Evolutionary conservation across 1,140 invertebrate species (phyloP).

Genomic region (Sitophilus oryzae): DNA sequence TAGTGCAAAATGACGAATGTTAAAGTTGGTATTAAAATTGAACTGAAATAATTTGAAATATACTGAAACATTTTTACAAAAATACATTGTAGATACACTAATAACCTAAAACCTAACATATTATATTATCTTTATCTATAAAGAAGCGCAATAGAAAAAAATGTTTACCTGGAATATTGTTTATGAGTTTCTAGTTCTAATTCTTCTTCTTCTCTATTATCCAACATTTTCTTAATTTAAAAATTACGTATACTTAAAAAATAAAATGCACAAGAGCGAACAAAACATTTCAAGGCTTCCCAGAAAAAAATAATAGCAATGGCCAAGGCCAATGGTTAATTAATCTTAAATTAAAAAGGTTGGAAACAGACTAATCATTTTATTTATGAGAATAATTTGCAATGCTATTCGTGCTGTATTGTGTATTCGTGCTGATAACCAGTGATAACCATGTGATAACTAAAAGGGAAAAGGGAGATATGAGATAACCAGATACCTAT

Average conservation of each 20-base stretch:
- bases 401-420: no score
- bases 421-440: no score
- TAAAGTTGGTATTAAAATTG: slow-evolving; percentile 9
- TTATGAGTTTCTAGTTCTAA: background rate
- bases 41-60: slow-evolving; percentile 14
- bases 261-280: background rate
- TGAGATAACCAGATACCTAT: no score
- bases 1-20: slow-evolving; percentile 10
- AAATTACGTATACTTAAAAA: background rate
- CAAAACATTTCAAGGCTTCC: background rate
- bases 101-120: background rate
- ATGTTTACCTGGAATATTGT: background rate
- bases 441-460: no score
- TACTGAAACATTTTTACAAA: slow-evolving; percentile 11
- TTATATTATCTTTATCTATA: no score
- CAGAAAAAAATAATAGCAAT: background rate
- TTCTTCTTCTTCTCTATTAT: background rate
- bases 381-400: background rate
- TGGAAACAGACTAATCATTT: background rate
- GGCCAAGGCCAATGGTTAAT: background rate
- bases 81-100: background rate
- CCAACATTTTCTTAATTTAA: background rate
- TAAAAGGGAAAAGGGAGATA: no score
- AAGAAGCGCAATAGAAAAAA: background rate
- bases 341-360: background rate